phyloP scores from a whole-genome alignment of 2,797 vertebrate species.

The Thalassophryne amazonica region DNA sequence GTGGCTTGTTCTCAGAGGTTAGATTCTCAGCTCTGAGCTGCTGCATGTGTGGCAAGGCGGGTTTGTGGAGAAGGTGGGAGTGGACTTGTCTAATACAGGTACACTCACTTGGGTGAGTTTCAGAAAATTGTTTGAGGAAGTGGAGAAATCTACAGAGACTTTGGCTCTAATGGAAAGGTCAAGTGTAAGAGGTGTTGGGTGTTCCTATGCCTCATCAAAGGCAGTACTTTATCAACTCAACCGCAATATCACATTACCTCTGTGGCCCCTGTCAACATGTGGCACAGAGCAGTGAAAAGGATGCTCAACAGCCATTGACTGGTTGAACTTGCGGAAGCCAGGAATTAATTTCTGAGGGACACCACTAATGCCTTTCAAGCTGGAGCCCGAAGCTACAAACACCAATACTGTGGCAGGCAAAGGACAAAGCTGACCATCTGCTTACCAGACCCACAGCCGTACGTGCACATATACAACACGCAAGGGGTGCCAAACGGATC shows the following conservation, averaged over 20 bases:
- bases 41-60: constrained; percentile 6
- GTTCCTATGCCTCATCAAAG: constrained; percentile 63
- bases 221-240: constrained; percentile 63
- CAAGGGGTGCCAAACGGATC: constrained; percentile 79
- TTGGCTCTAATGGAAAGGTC: constrained; percentile 60
- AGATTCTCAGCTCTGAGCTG: background rate
- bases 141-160: constrained; percentile 44
- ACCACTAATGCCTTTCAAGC: constrained; percentile 79
- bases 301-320: constrained; percentile 54
- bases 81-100: constrained; percentile 5
- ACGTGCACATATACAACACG: constrained; percentile 37
- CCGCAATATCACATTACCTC: constrained; percentile 62
- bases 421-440: constrained; percentile 75
- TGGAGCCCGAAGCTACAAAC: constrained; percentile 68
- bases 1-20: constrained; percentile 17
- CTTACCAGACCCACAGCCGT: constrained; percentile 67
- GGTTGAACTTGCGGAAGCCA: constrained; percentile 61
- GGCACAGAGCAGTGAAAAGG: constrained; percentile 29
- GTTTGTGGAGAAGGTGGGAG: background rate
- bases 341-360: constrained; percentile 78
- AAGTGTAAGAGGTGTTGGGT: constrained; percentile 63
- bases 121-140: constrained; percentile 50
- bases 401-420: constrained; percentile 46
- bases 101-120: constrained; percentile 25
- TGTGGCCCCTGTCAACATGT: constrained; percentile 49